These are phyloP conservation scores for Coryphaenoides rupestris DNA, from an alignment of 2,113 vertebrate species.

Conservation along the genomic window DNA sequence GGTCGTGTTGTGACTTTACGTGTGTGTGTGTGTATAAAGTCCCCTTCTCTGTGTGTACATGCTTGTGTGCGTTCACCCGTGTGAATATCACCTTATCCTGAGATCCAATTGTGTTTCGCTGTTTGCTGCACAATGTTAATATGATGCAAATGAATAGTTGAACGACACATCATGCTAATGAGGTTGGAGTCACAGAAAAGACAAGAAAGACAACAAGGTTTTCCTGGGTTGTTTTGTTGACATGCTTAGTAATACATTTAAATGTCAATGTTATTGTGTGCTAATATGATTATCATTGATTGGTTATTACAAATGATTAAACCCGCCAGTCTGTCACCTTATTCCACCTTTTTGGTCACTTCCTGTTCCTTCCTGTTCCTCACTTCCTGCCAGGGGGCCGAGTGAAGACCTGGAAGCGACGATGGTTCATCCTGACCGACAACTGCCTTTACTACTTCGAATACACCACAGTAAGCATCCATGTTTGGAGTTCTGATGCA, in stretches of 20 bases:
- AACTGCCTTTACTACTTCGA: constrained; percentile 97
- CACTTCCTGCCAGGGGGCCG: constrained; percentile 68
- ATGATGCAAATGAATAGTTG: too few relatives aligned
- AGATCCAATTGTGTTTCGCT: too few relatives aligned
- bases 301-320: not conserved
- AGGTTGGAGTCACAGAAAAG: too few relatives aligned
- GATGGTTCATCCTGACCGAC: constrained; percentile 95
- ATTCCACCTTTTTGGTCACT: constrained; percentile 37
- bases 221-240: not conserved
- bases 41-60: not conserved
- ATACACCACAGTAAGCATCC: constrained; percentile 89
- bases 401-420: constrained; percentile 93
- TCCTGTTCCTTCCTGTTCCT: constrained; percentile 41
- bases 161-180: too few relatives aligned
- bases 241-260: not conserved
- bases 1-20: too few relatives aligned
- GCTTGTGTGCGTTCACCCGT: not conserved
- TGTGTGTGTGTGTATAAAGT: too few relatives aligned
- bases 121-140: too few relatives aligned
- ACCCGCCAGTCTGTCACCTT: constrained; percentile 42
- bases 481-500: not conserved
- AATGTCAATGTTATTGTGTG: not conserved
- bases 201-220: too few relatives aligned
- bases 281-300: not conserved
- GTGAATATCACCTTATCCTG: too few relatives aligned